phyloP scores from a whole-genome alignment of 2,113 vertebrate genomes.

The Scopus umbretta region DNA sequence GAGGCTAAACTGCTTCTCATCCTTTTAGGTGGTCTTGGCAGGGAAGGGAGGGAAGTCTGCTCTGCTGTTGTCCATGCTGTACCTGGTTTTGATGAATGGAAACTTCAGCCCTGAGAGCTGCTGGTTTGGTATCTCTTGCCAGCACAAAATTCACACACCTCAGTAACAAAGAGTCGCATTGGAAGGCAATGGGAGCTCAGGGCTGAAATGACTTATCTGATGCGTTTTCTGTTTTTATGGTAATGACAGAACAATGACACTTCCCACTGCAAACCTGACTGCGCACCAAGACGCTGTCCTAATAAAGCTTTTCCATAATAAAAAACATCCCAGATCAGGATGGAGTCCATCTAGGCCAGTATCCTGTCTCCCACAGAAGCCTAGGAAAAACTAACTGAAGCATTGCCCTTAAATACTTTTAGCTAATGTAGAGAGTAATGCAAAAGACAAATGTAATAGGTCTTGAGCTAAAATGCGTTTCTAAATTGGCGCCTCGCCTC shows the following conservation, averaged over 20 bases:
- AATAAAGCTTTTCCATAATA: not conserved
- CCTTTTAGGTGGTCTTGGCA: not conserved
- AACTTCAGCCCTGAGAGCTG: not conserved
- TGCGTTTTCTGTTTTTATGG: rapidly evolving
- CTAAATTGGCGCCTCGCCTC: not conserved
- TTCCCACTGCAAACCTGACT: not conserved
- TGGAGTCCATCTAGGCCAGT: not conserved
- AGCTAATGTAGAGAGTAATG: not conserved
- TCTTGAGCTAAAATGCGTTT: not conserved
- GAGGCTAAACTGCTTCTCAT: not conserved
- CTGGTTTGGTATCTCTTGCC: not conserved
- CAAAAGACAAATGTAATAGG: not conserved
- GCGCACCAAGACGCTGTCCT: not conserved
- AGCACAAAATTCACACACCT: not conserved
- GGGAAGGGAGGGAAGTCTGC: not conserved
- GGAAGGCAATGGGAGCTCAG: not conserved
- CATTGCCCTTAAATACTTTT: not conserved
- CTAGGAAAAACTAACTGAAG: not conserved
- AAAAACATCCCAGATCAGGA: not conserved
- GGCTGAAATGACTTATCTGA: not conserved
- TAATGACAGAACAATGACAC: not conserved
- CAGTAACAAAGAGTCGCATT: rapidly evolving
- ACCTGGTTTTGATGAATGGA: not conserved
- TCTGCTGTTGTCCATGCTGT: too few species aligned
- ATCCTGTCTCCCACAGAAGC: not conserved